Evolutionary conservation across 1,140 invertebrate genomes (phyloP).

Genomic region (Pseudoatta argentina): DNA sequence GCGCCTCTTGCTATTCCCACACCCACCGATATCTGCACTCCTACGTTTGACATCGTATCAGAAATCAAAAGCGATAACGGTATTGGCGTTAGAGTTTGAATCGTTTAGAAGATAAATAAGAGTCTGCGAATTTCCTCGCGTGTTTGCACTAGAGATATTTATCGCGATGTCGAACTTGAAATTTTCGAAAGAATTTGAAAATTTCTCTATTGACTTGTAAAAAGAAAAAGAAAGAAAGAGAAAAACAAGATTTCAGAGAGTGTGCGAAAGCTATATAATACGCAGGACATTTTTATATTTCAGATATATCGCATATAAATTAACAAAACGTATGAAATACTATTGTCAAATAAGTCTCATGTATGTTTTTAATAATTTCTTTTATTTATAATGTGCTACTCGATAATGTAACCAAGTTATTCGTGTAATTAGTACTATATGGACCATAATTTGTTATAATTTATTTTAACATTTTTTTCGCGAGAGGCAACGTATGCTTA

Average conservation of each 20-base stretch:
- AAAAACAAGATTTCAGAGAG: not conserved
- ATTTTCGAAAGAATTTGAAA: constrained; percentile 7
- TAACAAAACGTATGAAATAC: not conserved
- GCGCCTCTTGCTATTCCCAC: constrained; percentile 80
- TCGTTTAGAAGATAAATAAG: not conserved
- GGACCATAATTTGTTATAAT: not conserved
- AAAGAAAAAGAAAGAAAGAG: not conserved
- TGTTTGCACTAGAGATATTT: not conserved
- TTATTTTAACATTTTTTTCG: not conserved
- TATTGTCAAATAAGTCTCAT: not conserved
- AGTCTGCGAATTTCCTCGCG: not conserved
- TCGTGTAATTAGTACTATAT: not conserved
- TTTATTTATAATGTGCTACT: not conserved
- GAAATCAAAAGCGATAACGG: constrained; percentile 80
- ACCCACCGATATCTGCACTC: constrained; percentile 81
- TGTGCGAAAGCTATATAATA: not conserved
- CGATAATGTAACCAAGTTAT: not conserved
- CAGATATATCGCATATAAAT: not conserved
- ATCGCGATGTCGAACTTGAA: not conserved
- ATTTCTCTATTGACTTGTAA: too few relatives aligned
- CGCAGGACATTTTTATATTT: not conserved
- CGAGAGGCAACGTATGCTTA: not conserved
- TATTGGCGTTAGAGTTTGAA: constrained; percentile 80
- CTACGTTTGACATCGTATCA: constrained; percentile 80
- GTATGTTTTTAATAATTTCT: constrained; percentile 6